Evolutionary conservation across 2,113 vertebrate species (phyloP), one percentile per base, ranked within the genome.

Genomic region (Damaliscus lunatus): DNA sequence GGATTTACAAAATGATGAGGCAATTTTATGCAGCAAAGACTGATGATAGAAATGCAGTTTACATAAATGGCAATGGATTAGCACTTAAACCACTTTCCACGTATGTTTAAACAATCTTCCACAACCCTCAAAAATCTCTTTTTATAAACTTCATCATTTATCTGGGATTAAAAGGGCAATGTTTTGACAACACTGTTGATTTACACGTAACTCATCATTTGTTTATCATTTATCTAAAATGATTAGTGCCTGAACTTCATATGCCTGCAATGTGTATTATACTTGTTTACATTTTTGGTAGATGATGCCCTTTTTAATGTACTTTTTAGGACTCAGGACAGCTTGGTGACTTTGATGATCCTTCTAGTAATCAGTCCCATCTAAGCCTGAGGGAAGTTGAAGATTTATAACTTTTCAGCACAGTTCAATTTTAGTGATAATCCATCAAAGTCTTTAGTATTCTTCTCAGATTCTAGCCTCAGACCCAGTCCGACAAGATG

Each of bases 71-170:
- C 90, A 93, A 50, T 96, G 96, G 97, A 98, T 98, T 99, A 14
- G 6, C 97, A 98, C 96, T 98, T 98, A 98, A 98, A 98, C 96
- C 98, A 78, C 98, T 98, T 98, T 98, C 62, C 94, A 96, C 52
- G 95, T 98, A 96, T 97, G 95, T 98, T 99, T 99, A 98, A 99
- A 98, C 97, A 97, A 98, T 98, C 95, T 98, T 98, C 92, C 96
- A 77, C 91, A 98, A 98, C 98, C 96, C 98, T 98, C 78, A 98
- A 97, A 98, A 98, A 97, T 98, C 96, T 98, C 82, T 62, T 98
- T 98, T 98, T 98, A 97, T 98, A 98, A 99, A 99, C 98, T 82
- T 93, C 98, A 99, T 99, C 97, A 98, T 98, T 99, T 99, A 98
- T 98, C 90, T 97, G 91, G 98, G 97, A 98, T 98, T 99, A 98